Conservation (phyloP, 2,797 vertebrate genomes). For the Alfaro cultratus region DNA sequence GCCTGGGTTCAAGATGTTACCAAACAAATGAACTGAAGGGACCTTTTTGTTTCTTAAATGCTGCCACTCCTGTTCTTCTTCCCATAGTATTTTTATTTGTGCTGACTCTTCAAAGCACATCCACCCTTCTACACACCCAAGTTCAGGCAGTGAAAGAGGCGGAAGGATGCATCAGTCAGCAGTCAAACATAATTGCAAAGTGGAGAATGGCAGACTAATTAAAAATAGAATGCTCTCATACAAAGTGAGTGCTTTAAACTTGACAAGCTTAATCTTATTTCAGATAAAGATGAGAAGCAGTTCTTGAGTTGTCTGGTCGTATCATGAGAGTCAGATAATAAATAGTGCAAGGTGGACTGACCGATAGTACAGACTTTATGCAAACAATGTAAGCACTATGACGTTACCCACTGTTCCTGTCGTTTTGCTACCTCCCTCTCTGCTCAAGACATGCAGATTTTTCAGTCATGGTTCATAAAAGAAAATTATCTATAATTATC, state of each 20-base stretch:
- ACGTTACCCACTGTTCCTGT: not conserved
- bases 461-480: not conserved
- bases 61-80: not conserved
- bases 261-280: not conserved
- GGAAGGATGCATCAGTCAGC: not conserved
- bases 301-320: not conserved
- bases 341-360: not conserved
- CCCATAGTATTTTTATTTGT: not conserved
- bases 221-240: not conserved
- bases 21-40: not conserved
- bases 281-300: not conserved
- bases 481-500: not conserved
- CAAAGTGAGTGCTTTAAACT: not conserved
- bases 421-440: not conserved
- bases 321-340: not conserved
- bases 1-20: not conserved
- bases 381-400: not conserved
- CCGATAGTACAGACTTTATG: not conserved
- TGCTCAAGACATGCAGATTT: not conserved
- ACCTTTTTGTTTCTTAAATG: not conserved
- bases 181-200: not conserved
- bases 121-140: not conserved
- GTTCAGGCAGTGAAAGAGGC: not conserved
- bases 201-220: not conserved
- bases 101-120: not conserved